Conservation (phyloP, 2,113 vertebrate genomes). For the Scortum barcoo region DNA sequence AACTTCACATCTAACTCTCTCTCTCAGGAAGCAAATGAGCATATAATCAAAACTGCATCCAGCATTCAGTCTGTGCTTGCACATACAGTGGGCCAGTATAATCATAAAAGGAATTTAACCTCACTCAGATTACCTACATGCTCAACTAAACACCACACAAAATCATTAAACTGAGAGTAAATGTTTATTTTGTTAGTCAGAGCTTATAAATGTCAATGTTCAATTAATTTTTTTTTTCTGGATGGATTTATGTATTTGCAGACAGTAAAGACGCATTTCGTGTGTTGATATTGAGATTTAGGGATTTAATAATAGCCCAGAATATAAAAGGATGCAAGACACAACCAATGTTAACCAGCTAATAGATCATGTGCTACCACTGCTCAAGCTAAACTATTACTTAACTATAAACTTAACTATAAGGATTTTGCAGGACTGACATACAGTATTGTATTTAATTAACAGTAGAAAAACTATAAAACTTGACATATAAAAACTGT, state of each 20-base stretch:
- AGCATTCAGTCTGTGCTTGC: not conserved
- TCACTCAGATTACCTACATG: not conserved
- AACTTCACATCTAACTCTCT: no score
- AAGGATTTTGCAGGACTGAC: not conserved
- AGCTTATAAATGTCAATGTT: not conserved
- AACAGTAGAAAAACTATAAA: not conserved
- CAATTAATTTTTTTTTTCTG: conserved; percentile 7
- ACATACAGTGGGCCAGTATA: not conserved
- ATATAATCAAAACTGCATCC: no score
- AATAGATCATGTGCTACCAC: not conserved
- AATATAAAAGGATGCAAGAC: not conserved
- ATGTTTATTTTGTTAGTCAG: not conserved
- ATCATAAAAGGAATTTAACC: not conserved
- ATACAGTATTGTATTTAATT: not conserved
- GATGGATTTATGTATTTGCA: not conserved
- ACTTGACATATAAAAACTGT: not conserved
- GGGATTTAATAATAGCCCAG: not conserved
- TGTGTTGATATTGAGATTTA: not conserved
- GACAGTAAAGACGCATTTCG: not conserved
- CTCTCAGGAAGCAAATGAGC: not conserved
- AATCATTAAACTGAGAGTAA: conserved; percentile 14
- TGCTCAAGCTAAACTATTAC: not conserved
- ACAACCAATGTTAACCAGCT: no score
- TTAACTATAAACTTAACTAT: no score
- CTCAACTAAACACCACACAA: conserved; percentile 13